Conservation (phyloP, 2,888 invertebrate species). For the Euspilapteryx auroguttella region DNA sequence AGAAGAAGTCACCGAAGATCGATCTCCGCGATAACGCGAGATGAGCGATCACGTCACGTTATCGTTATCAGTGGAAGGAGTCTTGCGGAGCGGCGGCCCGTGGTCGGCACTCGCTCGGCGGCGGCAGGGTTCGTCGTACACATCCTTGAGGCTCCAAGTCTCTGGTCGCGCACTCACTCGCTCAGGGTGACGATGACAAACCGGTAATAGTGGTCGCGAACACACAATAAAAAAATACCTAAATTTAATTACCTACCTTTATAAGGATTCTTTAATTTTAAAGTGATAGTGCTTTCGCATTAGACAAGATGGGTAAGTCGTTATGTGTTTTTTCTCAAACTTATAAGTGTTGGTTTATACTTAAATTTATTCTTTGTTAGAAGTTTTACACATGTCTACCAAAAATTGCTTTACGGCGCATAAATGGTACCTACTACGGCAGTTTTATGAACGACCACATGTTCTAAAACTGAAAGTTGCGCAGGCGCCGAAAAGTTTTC, state of each 20-base stretch:
- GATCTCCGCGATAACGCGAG: constrained; percentile 36
- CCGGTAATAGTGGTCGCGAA: constrained; percentile 27
- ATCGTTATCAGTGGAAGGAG: constrained; percentile 53
- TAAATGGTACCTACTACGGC: too few species aligned
- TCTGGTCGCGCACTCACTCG: constrained; percentile 17
- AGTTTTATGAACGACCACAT: too few species aligned
- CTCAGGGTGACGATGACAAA: constrained; percentile 43
- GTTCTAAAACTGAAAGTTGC: too few species aligned
- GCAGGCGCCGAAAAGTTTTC: too few species aligned
- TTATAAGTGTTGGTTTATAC: too few species aligned
- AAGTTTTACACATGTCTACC: too few species aligned
- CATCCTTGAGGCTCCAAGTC: constrained; percentile 30
- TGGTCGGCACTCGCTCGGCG: constrained; percentile 51
- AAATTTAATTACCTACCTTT: too few species aligned
- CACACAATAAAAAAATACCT: too few species aligned
- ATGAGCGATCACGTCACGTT: constrained; percentile 43
- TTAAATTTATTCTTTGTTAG: too few species aligned
- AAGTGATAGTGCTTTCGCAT: constrained; percentile 33
- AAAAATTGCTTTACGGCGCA: too few species aligned
- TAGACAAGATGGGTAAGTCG: constrained; percentile 41
- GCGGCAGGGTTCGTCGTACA: constrained; percentile 32
- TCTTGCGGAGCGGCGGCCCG: constrained; percentile 32
- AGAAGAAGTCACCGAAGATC: constrained; percentile 20
- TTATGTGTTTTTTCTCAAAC: too few species aligned
- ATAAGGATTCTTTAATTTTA: constrained; percentile 14